Evolutionary conservation across 2,888 invertebrate genomes (phyloP), one percentile per base, ranked within the genome.

Genomic region (Catotricha subobsoleta): DNA sequence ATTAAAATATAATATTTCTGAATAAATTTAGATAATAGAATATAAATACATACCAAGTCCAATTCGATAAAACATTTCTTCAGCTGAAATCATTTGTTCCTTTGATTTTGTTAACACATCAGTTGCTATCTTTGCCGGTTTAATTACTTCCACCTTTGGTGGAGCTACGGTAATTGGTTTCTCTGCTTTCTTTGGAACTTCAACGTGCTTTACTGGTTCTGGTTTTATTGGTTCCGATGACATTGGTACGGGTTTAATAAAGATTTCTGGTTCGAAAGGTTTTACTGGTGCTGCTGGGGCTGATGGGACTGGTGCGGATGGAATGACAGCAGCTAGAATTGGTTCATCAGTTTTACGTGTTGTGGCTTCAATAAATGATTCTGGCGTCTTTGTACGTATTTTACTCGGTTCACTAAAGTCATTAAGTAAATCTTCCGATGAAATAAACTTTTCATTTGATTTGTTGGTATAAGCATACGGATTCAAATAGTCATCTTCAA

Each of bases 11-110:
- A n/a, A n/a, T n/a, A n/a, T n/a, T n/a, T n/a, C n/a, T n/a, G n/a
- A n/a, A n/a, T n/a, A n/a, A n/a, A n/a, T n/a, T n/a, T n/a, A n/a
- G n/a, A n/a, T n/a, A n/a, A n/a, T n/a, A n/a, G n/a, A n/a, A n/a
- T n/a, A n/a, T n/a, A n/a, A n/a, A 23, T 28, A 69, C 74, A 74
- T 54, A 76, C 76, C 75, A 46, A 76, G 60, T 45, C 74, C 74
- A 60, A 74, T 71, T 58, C 70, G 69, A 52, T 69, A 67, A 60
- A 76, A 75, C 49, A 76, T 70, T 42, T 72, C 72, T 51, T 74
- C 73, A 10, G 75, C 70, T 44, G 59, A 59, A 34, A 60, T 55
- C 46, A 61, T 59, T 42, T 54, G 55, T 36, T 55, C 54, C 28
- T 43, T 46, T 35, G 28, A 21, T 39, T 47, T 47, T 30, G 41